Conservation (phyloP, 2,797 vertebrate species). For the Ciconia nigra region DNA sequence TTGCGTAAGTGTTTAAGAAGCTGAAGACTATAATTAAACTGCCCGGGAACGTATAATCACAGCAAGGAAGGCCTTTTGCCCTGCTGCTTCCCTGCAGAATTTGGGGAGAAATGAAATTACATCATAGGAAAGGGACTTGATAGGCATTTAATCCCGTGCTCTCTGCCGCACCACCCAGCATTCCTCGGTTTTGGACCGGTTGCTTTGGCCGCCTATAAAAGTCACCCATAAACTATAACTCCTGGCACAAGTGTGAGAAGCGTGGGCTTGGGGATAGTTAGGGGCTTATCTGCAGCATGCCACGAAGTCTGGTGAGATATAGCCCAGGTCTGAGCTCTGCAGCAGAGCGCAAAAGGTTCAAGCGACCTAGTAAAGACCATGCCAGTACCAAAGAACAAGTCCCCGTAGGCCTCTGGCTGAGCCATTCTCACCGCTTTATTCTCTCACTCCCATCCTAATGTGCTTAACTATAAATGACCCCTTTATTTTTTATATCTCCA, state of each 20-base stretch:
- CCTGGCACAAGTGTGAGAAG: neutral
- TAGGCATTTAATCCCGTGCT: neutral
- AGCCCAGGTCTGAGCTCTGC: neutral
- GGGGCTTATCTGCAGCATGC: neutral
- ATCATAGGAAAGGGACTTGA: neutral
- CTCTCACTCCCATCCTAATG: neutral
- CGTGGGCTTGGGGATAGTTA: neutral
- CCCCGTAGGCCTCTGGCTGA: neutral
- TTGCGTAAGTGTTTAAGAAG: conserved; percentile 4
- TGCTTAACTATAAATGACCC: conserved; percentile 50
- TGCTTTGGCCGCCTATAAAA: neutral
- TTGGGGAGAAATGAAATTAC: conserved; percentile 21
- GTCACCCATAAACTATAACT: neutral
- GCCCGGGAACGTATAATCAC: conserved; percentile 37
- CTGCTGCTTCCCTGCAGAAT: conserved; percentile 28
- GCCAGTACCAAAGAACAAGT: conserved; percentile 21
- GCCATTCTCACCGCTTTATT: conserved; percentile 12
- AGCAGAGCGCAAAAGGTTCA: conserved; percentile 27
- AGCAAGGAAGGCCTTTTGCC: conserved; percentile 16
- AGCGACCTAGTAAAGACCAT: neutral
- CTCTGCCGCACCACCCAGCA: neutral
- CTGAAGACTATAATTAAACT: conserved; percentile 53
- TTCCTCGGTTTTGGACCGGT: neutral
- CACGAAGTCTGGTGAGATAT: neutral
- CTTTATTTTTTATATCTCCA: conserved; percentile 51